Percentiles rank a stretch among this genome's conserved stretches.
Conservation (phyloP, 2,888 invertebrate species). For the Megastigmus dorsalis region DNA sequence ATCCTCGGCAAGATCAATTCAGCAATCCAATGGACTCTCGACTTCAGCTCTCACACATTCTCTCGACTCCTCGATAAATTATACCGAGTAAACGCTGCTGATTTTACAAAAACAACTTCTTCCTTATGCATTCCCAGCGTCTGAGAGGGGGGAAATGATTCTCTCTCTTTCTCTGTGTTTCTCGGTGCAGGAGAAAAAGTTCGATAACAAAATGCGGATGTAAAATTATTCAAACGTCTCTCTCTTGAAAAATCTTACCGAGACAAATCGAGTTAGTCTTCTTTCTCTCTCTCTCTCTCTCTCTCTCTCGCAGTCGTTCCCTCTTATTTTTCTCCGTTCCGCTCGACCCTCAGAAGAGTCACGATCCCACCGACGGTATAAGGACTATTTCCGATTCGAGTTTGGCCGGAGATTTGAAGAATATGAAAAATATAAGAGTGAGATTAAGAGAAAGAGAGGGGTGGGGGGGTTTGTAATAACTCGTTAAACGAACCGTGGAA, state of each 20-base stretch:
- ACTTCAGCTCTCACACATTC: not conserved
- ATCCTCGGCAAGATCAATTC: not conserved
- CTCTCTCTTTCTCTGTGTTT: not conserved
- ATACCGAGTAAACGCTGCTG: constrained; percentile 51
- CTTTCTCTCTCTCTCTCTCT: constrained; percentile 20
- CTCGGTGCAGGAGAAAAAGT: constrained; percentile 14
- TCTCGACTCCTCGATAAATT: constrained; percentile 32
- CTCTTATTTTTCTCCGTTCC: not conserved
- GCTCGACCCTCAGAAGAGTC: not conserved
- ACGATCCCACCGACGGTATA: constrained; percentile 14
- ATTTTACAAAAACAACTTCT: constrained; percentile 46
- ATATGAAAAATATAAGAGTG: constrained; percentile 32
- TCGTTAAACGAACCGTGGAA: constrained; percentile 42
- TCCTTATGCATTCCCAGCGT: constrained; percentile 31
- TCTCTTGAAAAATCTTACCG: constrained; percentile 46
- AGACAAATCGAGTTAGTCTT: constrained; percentile 51
- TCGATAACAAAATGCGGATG: constrained; percentile 58
- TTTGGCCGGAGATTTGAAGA: constrained; percentile 11
- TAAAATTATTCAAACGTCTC: constrained; percentile 60
- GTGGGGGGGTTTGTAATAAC: constrained; percentile 29
- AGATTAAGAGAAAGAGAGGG: not conserved
- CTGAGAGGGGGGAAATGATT: not conserved
- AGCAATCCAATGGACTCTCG: constrained; percentile 11
- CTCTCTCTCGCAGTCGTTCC: not conserved
- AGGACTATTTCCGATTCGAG: constrained; percentile 32